phyloP scores from a whole-genome alignment of 2,888 invertebrate species.

The Ischnus inquisitorius region DNA sequence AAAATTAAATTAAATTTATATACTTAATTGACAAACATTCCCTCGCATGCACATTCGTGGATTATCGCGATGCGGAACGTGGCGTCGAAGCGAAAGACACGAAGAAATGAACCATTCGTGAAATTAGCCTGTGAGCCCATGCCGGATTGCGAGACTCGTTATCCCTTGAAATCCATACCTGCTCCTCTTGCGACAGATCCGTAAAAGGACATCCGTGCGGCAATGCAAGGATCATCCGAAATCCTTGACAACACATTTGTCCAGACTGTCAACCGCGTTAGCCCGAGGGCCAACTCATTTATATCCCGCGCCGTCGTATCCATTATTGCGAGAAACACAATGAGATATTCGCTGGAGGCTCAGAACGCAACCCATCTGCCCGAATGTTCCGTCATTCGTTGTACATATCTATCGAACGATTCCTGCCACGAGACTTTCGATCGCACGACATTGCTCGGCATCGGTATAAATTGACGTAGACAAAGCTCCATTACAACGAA shows the following conservation, averaged over 20 bases:
- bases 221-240: constrained; percentile 40
- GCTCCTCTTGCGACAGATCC: background rate
- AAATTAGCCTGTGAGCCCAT: background rate
- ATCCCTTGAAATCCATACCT: background rate
- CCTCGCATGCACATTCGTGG: too few species aligned
- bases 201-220: constrained; percentile 31
- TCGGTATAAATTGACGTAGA: too few species aligned
- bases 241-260: constrained; percentile 51
- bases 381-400: background rate
- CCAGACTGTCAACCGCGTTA: constrained; percentile 55
- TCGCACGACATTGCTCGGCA: too few species aligned
- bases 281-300: constrained; percentile 51
- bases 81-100: background rate
- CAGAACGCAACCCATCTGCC: constrained; percentile 47
- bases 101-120: background rate
- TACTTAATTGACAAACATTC: background rate
- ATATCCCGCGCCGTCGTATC: constrained; percentile 41
- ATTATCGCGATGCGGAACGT: background rate
- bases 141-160: background rate
- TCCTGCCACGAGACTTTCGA: background rate
- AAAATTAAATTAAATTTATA: too few species aligned
- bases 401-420: background rate
- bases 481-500: background rate
- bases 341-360: constrained; percentile 57
- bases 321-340: constrained; percentile 53